Evolutionary conservation across 2,797 vertebrate species (phyloP), one percentile per base, ranked within the genome.

Genomic region (Glyptemys insculpta): DNA sequence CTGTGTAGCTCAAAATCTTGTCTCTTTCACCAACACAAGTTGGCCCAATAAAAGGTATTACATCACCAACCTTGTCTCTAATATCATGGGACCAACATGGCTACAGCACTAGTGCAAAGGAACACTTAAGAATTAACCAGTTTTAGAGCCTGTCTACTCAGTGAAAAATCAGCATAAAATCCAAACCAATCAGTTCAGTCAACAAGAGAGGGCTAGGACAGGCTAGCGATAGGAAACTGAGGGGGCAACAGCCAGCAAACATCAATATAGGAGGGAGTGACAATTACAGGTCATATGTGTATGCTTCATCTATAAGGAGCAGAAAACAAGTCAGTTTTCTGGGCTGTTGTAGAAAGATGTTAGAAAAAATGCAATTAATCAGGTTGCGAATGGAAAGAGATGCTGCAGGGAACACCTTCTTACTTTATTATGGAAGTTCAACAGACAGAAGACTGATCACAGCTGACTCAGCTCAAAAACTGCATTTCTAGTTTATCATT

Each of bases 71-170:
- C 19, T 23, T 41, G 65, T 23, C 34, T n/a, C 65, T 37, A 37
- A 68, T 68, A 37, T 37, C n/a, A 19, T 68, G 65, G 16, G 65
- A 68, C 9, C 34, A 68, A 68, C 19, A 37, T 23, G 9, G 65
- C 9, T 23, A 37, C 5, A 68, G 16, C 65, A 72, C 5, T 65
- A 86, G 89, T 81, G 41, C 3, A 56, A 92, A 92, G 41, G 25
- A 49, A 78, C 14, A 72, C 41, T 5, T 78, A 78, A 49, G 87
- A 95, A 94, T 89, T 92, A 0, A 0, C n/a, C 25, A 72, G 72
- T 89, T 96, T 93, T 85, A 82, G 68, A 90, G 84, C 2, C 1
- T 11, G 82, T 91, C 93, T 94, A 59, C 84, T 81, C 76, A 95
- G 88, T 96, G 79, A 49, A 29, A 85, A 44, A 86, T 8, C 85